Percentiles rank a stretch among this genome's conserved stretches.
These are phyloP conservation scores for Balanococcus diminutus DNA, from an alignment of 2,888 invertebrate genomes.

Conservation along the genomic window DNA sequence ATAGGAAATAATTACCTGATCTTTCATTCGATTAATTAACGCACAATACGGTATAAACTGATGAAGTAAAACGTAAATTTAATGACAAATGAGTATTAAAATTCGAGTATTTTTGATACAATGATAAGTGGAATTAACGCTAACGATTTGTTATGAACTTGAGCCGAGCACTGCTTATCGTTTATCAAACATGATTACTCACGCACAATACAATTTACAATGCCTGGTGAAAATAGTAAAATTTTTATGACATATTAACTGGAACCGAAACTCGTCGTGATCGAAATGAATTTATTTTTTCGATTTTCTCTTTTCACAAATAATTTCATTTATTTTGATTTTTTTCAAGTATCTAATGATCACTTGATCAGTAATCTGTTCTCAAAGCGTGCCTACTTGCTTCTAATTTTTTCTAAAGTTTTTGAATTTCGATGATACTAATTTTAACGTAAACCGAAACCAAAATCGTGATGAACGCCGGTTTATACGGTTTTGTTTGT, in stretches of 20 bases:
- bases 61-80: not conserved
- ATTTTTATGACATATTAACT: not conserved
- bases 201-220: not conserved
- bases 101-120: not conserved
- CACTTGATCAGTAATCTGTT: too few species aligned
- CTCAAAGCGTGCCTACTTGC: too few species aligned
- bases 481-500: too few species aligned
- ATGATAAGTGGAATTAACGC: not conserved
- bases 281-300: too few species aligned
- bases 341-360: too few species aligned
- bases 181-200: not conserved
- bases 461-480: too few species aligned
- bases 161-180: not conserved
- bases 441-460: too few species aligned
- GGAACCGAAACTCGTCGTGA: too few species aligned
- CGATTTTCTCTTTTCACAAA: too few species aligned
- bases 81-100: not conserved
- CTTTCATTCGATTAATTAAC: not conserved
- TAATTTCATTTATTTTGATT: too few species aligned
- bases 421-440: too few species aligned
- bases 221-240: not conserved
- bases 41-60: not conserved
- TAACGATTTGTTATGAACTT: not conserved
- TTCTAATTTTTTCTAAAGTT: too few species aligned
- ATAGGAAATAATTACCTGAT: not conserved